These are phyloP conservation scores for Dusona sp. DNA, from an alignment of 2,888 invertebrate species.

Conservation along the genomic window DNA sequence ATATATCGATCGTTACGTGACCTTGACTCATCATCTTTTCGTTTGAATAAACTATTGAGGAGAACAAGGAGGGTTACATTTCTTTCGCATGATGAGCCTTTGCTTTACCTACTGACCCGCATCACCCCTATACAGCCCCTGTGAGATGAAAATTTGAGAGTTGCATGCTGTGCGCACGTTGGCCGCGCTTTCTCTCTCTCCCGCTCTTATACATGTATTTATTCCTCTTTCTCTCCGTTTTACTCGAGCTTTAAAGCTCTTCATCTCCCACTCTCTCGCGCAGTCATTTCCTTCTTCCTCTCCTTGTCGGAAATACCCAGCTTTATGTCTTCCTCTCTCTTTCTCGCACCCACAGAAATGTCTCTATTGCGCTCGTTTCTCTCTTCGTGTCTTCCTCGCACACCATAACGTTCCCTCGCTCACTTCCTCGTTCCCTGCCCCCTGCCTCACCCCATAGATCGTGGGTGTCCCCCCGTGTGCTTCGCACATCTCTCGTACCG, in stretches of 20 bases:
- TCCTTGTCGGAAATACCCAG: slow-evolving; percentile 36
- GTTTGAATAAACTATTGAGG: background rate
- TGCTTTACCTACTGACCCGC: slow-evolving; percentile 53
- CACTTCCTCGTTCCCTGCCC: slow-evolving; percentile 46
- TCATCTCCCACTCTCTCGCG: slow-evolving; percentile 40
- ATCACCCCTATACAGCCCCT: slow-evolving; percentile 27
- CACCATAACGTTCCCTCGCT: slow-evolving; percentile 74
- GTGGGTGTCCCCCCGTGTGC: slow-evolving; percentile 60
- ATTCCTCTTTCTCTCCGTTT: slow-evolving; percentile 63
- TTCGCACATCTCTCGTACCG: slow-evolving; percentile 69
- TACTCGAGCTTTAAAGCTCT: slow-evolving; percentile 38
- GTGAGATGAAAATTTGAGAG: slow-evolving; percentile 65
- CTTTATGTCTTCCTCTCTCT: slow-evolving; percentile 30
- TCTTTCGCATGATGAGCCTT: slow-evolving; percentile 14
- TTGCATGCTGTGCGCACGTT: slow-evolving; percentile 71
- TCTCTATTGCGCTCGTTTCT: slow-evolving; percentile 61
- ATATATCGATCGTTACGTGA: slow-evolving; percentile 2
- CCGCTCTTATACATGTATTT: slow-evolving; percentile 28
- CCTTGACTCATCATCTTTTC: slow-evolving; percentile 1
- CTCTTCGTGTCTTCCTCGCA: slow-evolving; percentile 69
- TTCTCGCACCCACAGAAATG: slow-evolving; percentile 66
- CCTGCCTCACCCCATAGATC: slow-evolving; percentile 15
- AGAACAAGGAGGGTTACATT: background rate
- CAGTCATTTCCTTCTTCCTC: slow-evolving; percentile 45
- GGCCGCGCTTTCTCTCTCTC: slow-evolving; percentile 59